Percentiles rank a stretch among this genome's conserved stretches.
These are phyloP conservation scores for Perodicticus potto DNA, from an alignment of 2,797 vertebrate genomes.

Conservation along the genomic window DNA sequence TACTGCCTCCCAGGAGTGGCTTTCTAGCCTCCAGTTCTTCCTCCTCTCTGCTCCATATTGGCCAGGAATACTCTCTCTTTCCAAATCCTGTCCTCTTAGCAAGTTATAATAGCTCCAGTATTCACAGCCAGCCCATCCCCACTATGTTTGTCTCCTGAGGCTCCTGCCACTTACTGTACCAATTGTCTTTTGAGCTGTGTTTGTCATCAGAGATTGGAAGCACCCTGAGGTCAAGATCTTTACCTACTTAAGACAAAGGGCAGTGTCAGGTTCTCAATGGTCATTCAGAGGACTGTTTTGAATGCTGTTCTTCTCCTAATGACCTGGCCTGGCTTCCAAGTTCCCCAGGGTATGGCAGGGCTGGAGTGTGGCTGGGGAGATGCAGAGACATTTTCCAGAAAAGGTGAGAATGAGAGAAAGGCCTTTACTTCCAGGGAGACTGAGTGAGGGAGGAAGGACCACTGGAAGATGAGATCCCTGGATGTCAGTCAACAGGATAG, in stretches of 20 bases:
- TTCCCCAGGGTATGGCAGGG: conserved; percentile 4
- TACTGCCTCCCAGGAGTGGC: background rate
- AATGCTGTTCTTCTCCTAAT: background rate
- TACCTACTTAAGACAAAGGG: background rate
- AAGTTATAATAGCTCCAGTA: background rate
- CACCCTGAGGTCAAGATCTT: conserved; percentile 10
- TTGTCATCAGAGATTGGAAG: conserved; percentile 45
- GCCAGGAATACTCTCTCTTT: background rate
- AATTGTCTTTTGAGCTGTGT: background rate
- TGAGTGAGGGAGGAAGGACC: background rate
- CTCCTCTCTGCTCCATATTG: background rate
- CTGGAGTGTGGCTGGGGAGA: background rate
- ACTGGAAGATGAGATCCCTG: background rate
- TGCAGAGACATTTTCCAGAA: background rate
- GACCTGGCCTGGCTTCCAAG: background rate
- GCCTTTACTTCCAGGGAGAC: conserved; percentile 22
- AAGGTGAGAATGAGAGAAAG: background rate
- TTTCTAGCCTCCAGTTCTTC: background rate
- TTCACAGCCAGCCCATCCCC: background rate
- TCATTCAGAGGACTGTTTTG: background rate
- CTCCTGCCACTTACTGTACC: conserved; percentile 1
- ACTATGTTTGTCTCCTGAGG: background rate
- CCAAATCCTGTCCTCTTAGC: conserved; percentile 14
- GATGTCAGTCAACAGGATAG: background rate
- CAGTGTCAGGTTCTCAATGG: background rate